Percentiles rank a stretch among this genome's conserved stretches.
Evolutionary conservation across 2,888 invertebrate species (phyloP).

Genomic region (Phoronis australis): DNA sequence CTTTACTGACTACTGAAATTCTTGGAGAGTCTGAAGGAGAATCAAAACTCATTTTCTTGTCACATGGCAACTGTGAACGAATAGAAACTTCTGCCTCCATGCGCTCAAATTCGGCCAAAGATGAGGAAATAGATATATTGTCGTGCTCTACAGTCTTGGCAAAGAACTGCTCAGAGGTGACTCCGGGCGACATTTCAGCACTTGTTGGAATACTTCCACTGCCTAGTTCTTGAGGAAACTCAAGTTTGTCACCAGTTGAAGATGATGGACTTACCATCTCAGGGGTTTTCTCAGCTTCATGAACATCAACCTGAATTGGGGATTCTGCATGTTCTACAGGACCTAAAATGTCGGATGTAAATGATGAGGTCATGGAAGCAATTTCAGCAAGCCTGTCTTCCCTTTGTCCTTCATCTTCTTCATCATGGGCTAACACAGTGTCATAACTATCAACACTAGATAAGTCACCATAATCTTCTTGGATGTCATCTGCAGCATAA

Average conservation of each 20-base stretch:
- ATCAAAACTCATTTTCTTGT: slow-evolving; percentile 54
- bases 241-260: slow-evolving; percentile 42
- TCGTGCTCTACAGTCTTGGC: slow-evolving; percentile 69
- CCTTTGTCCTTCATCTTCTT: slow-evolving; percentile 54
- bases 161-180: slow-evolving; percentile 15
- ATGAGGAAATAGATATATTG: slow-evolving; percentile 83
- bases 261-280: slow-evolving; percentile 32
- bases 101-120: slow-evolving; percentile 85
- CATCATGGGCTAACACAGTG: slow-evolving; percentile 44
- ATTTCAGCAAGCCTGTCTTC: slow-evolving; percentile 62
- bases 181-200: neutral
- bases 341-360: slow-evolving; percentile 48
- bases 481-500: neutral
- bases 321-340: slow-evolving; percentile 56
- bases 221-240: slow-evolving; percentile 18
- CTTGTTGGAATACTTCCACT: neutral
- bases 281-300: slow-evolving; percentile 15
- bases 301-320: slow-evolving; percentile 55
- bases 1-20: slow-evolving; percentile 30
- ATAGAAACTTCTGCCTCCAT: slow-evolving; percentile 80
- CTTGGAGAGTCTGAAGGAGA: slow-evolving; percentile 20
- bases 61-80: no score
- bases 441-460: slow-evolving; percentile 52
- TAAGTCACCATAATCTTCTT: slow-evolving; percentile 40
- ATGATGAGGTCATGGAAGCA: slow-evolving; percentile 54